These are phyloP conservation scores for Calonectris borealis DNA, from an alignment of 2,113 vertebrate genomes.

Conservation along the genomic window DNA sequence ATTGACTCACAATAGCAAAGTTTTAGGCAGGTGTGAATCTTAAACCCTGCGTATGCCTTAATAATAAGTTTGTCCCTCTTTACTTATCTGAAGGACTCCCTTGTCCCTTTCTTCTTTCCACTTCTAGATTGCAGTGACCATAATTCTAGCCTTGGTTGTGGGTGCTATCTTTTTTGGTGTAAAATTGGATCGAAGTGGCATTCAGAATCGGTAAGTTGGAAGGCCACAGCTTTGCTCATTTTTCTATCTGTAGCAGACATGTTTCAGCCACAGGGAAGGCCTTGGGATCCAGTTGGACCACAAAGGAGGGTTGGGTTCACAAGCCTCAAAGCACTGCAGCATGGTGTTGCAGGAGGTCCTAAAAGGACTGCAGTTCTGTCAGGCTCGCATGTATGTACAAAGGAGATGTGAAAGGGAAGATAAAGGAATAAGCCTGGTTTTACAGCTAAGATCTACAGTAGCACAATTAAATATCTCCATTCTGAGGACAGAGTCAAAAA, in stretches of 20 bases:
- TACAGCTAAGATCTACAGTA: neutral
- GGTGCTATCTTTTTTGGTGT: conserved; percentile 68
- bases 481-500: neutral
- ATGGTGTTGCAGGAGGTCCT: neutral
- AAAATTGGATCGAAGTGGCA: conserved; percentile 56
- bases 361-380: neutral
- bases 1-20: neutral
- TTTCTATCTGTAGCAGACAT: neutral
- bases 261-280: neutral
- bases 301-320: neutral
- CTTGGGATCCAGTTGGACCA: neutral
- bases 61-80: neutral
- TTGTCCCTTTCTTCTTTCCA: neutral
- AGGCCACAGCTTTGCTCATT: neutral
- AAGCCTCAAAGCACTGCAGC: neutral
- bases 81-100: neutral
- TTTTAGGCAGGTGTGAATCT: neutral
- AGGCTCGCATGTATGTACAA: neutral
- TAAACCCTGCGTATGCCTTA: neutral
- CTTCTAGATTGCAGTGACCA: conserved; percentile 37
- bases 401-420: neutral
- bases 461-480: neutral
- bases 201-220: conserved; percentile 68
- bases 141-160: conserved; percentile 62
- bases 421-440: neutral